These are phyloP conservation scores for Lethrus apterus DNA, from an alignment of 1,140 invertebrate genomes.

Conservation along the genomic window DNA sequence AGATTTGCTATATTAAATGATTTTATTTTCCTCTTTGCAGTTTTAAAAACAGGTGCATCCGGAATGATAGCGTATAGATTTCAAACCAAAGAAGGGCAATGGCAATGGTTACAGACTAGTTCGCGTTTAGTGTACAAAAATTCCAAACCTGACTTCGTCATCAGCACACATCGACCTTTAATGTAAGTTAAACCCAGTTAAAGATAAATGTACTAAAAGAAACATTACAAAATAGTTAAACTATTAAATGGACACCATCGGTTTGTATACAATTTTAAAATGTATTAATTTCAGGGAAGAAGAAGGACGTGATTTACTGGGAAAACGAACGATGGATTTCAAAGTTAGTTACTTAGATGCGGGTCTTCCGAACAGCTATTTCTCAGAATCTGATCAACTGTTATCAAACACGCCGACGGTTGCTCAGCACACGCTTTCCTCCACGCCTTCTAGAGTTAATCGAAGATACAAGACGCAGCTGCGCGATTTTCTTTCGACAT, in stretches of 20 bases:
- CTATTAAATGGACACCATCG: no score
- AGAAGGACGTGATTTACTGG: slow-evolving; percentile 90
- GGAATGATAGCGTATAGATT: slow-evolving; percentile 97
- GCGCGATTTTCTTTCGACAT: slow-evolving; percentile 85
- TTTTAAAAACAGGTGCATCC: slow-evolving; percentile 95
- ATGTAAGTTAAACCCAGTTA: slow-evolving; percentile 63
- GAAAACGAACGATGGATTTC: slow-evolving; percentile 97
- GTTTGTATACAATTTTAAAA: no score
- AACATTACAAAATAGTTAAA: neutral
- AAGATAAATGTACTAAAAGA: neutral
- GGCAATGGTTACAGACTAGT: slow-evolving; percentile 98
- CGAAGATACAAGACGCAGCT: slow-evolving; percentile 88
- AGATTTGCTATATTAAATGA: no score
- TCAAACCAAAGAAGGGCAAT: slow-evolving; percentile 86
- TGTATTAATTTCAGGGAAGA: slow-evolving; percentile 86
- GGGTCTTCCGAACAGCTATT: slow-evolving; percentile 81
- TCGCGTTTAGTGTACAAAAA: slow-evolving; percentile 97
- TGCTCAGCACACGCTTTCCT: slow-evolving; percentile 44
- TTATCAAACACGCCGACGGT: slow-evolving; percentile 49
- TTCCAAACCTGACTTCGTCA: slow-evolving; percentile 98
- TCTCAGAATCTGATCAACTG: slow-evolving; percentile 78
- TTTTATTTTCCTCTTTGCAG: slow-evolving; percentile 51
- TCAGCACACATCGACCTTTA: slow-evolving; percentile 93
- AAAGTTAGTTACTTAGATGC: slow-evolving; percentile 96
- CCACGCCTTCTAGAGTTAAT: slow-evolving; percentile 68